Conservation (phyloP, 2,797 vertebrate genomes). For the Sebastes variabilis region DNA sequence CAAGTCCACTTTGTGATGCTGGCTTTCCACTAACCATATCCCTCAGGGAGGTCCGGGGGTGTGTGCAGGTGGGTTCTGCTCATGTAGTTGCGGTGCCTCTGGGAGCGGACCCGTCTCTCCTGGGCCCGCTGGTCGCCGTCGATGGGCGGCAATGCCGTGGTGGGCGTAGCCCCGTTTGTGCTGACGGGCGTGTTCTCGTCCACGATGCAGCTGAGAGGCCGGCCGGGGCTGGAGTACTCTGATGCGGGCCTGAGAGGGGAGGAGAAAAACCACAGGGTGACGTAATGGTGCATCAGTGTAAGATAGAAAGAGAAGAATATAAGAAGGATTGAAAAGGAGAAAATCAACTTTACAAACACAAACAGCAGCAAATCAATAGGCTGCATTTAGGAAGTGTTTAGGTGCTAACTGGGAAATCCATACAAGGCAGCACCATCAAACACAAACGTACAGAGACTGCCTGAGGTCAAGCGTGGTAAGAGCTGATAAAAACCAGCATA, state of each 20-base stretch:
- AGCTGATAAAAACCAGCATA: constrained; percentile 1
- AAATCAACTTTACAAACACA: background rate
- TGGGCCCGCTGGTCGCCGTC: constrained; percentile 89
- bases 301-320: background rate
- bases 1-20: background rate
- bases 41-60: constrained; percentile 95
- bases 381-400: background rate
- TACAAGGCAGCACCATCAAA: background rate
- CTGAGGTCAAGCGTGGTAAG: background rate
- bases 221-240: constrained; percentile 95
- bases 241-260: constrained; percentile 88
- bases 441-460: background rate
- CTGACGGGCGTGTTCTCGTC: constrained; percentile 95
- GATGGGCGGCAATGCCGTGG: constrained; percentile 81
- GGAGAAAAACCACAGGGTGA: background rate
- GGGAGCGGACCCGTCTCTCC: constrained; percentile 94
- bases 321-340: background rate
- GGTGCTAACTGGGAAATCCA: background rate
- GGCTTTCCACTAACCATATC: constrained; percentile 87
- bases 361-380: constrained; percentile 5
- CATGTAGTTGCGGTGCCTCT: constrained; percentile 98
- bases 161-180: constrained; percentile 89
- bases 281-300: no score
- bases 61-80: constrained; percentile 98
- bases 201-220: constrained; percentile 96